These are phyloP conservation scores for Holacanthella duospinosa DNA, from an alignment of 2,888 invertebrate genomes.

Conservation along the genomic window DNA sequence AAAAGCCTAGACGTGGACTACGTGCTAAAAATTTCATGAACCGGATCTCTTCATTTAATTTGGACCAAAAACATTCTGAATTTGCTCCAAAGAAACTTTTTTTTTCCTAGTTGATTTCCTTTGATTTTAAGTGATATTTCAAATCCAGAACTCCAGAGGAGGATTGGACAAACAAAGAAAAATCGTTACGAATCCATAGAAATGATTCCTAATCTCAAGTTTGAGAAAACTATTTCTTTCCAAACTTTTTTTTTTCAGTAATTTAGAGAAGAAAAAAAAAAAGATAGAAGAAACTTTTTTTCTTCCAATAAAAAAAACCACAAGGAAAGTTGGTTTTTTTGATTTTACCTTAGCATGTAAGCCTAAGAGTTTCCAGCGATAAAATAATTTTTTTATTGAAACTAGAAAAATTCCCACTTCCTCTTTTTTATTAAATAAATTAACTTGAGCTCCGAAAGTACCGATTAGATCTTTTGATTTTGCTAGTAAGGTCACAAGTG, in stretches of 20 bases:
- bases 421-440: neutral
- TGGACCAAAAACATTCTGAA: neutral
- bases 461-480: too few species aligned
- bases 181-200: neutral
- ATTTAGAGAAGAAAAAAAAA: neutral
- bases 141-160: neutral
- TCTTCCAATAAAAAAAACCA: neutral
- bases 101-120: neutral
- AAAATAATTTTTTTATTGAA: neutral
- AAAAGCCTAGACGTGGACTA: neutral
- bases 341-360: too few species aligned
- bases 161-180: neutral
- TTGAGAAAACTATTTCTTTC: neutral
- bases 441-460: neutral
- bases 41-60: neutral
- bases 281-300: neutral
- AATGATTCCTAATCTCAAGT: slow-evolving; percentile 2
- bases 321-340: neutral
- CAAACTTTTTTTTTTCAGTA: neutral
- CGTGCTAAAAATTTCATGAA: neutral
- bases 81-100: neutral
- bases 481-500: too few species aligned
- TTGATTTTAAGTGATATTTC: neutral
- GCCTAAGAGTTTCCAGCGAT: too few species aligned
- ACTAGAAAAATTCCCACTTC: neutral